phyloP scores from a whole-genome alignment of 2,888 invertebrate species.

The Bembecia ichneumoniformis region DNA sequence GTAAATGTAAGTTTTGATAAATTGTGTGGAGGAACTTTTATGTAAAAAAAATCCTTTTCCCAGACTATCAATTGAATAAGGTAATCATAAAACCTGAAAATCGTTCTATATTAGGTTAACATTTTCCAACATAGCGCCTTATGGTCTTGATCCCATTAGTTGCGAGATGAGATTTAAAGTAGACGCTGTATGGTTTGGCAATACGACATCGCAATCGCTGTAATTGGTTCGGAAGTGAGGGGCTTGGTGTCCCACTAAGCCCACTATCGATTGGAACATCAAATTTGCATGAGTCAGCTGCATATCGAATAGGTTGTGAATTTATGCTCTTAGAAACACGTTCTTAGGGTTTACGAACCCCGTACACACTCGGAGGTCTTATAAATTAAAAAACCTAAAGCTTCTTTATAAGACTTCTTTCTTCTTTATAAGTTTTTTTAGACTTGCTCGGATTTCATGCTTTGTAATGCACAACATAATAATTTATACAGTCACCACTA shows the following conservation, averaged over 20 bases:
- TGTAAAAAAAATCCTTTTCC: too few species aligned
- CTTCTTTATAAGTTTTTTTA: background rate
- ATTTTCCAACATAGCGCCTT: too few species aligned
- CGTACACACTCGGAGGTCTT: background rate
- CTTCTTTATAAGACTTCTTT: background rate
- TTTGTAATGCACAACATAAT: background rate
- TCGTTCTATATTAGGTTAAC: too few species aligned
- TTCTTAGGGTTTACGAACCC: background rate
- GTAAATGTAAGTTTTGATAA: too few species aligned
- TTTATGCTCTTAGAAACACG: background rate
- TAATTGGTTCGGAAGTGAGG: background rate
- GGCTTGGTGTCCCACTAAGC: too few species aligned
- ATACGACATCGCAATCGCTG: background rate
- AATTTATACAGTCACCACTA: too few species aligned
- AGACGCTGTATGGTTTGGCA: too few species aligned
- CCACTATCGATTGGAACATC: background rate
- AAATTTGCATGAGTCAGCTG: constrained; percentile 1
- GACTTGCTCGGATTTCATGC: background rate
- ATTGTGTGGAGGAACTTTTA: background rate
- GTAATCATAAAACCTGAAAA: too few species aligned
- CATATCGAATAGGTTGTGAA: background rate
- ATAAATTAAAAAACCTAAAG: background rate
- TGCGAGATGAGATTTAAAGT: too few species aligned
- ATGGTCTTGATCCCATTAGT: too few species aligned
- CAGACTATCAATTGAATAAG: too few species aligned